phyloP scores from a whole-genome alignment of 1,140 invertebrate genomes.

The Lasaia peninsularis region DNA sequence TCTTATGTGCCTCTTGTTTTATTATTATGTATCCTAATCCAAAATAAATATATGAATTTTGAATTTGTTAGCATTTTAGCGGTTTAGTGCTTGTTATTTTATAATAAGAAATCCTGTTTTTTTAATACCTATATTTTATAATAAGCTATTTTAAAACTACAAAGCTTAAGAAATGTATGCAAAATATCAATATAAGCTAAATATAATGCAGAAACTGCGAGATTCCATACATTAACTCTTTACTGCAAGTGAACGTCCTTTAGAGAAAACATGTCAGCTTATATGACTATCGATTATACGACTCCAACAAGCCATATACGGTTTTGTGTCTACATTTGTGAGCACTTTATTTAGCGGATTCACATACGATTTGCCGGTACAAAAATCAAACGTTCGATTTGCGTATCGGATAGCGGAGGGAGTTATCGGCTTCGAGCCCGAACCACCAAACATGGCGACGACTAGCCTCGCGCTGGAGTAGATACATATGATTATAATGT shows the following conservation, averaged over 20 bases:
- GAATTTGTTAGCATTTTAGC: no score
- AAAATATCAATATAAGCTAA: no score
- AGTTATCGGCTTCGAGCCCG: conserved; percentile 24
- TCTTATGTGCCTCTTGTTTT: no score
- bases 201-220: no score
- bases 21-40: no score
- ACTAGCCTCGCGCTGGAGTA: conserved; percentile 20
- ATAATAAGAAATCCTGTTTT: no score
- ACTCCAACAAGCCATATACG: background rate
- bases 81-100: no score
- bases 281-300: conserved; percentile 8
- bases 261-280: conserved; percentile 1
- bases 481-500: conserved; percentile 33
- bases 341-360: conserved; percentile 19
- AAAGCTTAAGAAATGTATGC: no score
- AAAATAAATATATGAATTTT: no score
- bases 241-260: conserved; percentile 6
- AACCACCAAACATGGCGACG: conserved; percentile 22
- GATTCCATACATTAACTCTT: no score
- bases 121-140: no score
- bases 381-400: conserved; percentile 23
- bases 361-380: conserved; percentile 11
- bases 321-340: conserved; percentile 3
- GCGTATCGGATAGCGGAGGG: conserved; percentile 24
- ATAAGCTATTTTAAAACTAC: no score